Evolutionary conservation across 2,797 vertebrate genomes (phyloP).

Genomic region (Phoeniculus purpureus): DNA sequence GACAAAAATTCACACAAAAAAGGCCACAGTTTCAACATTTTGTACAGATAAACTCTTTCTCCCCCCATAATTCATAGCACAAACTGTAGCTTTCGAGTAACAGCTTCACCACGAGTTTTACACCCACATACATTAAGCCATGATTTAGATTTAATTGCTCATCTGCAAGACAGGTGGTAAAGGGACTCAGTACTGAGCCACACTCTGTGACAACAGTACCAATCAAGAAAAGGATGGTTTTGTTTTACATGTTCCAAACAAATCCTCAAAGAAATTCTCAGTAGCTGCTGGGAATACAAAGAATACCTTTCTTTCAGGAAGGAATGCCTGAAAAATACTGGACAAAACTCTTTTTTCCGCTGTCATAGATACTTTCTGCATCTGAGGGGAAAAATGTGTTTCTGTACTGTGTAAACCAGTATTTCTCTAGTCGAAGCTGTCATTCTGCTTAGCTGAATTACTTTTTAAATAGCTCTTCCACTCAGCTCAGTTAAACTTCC

Average conservation of each 20-base stretch:
- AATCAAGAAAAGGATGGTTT: background rate
- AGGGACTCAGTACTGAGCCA: background rate
- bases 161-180: background rate
- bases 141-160: background rate
- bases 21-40: background rate
- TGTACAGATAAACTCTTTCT: background rate
- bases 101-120: background rate
- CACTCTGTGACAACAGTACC: background rate
- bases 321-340: background rate
- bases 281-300: background rate
- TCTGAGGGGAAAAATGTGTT: background rate
- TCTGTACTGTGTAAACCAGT: background rate
- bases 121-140: background rate
- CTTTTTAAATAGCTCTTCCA: background rate
- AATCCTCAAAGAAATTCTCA: background rate
- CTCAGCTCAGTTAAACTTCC: background rate
- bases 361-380: background rate
- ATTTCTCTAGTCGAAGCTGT: background rate
- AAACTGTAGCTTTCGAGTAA: background rate
- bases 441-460: background rate
- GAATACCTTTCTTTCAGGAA: background rate
- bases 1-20: background rate
- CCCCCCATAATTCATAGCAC: background rate
- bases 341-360: background rate
- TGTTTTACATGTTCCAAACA: background rate